Conservation (phyloP, 2,888 invertebrate genomes). For the Drosophila pseudotalamancana region DNA sequence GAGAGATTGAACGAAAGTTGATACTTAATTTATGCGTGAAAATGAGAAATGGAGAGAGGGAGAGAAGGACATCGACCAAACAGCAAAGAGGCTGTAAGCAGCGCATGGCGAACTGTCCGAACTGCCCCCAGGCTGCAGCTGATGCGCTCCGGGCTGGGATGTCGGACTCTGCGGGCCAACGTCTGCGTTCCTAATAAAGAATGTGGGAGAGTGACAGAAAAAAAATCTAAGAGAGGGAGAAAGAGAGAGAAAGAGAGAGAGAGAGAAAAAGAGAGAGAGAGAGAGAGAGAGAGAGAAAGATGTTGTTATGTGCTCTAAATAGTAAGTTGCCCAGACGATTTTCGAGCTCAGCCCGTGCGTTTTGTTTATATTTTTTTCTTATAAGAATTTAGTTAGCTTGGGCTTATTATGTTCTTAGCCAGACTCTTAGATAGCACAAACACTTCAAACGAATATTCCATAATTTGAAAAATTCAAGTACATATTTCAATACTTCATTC, state of each 20-base stretch:
- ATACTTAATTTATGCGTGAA: constrained; percentile 19
- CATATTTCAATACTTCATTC: constrained; percentile 9
- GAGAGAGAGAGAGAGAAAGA: constrained; percentile 5
- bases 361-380: constrained; percentile 35
- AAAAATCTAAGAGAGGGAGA: constrained; percentile 2
- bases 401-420: constrained; percentile 30
- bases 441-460: constrained; percentile 24
- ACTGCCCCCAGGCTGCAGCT: constrained; percentile 24
- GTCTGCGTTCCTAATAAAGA: constrained; percentile 53
- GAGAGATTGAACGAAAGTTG: not conserved
- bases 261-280: not conserved
- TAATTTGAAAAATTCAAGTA: not conserved
- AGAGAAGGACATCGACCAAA: constrained; percentile 16
- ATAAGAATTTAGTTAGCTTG: constrained; percentile 22
- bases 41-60: not conserved
- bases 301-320: constrained; percentile 44
- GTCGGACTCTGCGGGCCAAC: constrained; percentile 52
- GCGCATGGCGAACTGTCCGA: constrained; percentile 45
- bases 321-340: constrained; percentile 50
- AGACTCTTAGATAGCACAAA: too few relatives aligned
- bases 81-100: constrained; percentile 36
- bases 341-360: constrained; percentile 36
- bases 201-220: too few relatives aligned
- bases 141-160: constrained; percentile 34
- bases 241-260: not conserved